Evolutionary conservation across 2,113 vertebrate genomes (phyloP).

Genomic region (Anolis sagrei): DNA sequence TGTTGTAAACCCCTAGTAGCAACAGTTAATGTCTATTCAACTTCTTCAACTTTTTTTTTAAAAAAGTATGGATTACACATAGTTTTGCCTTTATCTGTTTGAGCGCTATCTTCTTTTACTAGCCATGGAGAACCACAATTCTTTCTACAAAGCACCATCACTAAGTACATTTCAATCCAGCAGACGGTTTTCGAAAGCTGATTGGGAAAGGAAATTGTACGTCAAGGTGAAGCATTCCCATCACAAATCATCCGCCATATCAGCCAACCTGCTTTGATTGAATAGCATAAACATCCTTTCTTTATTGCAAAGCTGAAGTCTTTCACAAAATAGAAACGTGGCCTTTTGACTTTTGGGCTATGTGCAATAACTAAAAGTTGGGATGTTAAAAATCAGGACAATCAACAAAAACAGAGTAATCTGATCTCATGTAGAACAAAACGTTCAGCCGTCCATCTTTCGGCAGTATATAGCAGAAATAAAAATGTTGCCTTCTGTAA

Average conservation of each 20-base stretch:
- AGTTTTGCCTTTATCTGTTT: background rate
- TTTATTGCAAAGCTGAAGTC: constrained; percentile 38
- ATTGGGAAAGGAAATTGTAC: constrained; percentile 53
- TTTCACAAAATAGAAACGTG: constrained; percentile 11
- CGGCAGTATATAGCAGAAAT: no score
- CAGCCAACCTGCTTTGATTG: constrained; percentile 47
- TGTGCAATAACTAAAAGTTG: background rate
- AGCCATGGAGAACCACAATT: background rate
- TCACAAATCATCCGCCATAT: constrained; percentile 49
- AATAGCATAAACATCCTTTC: constrained; percentile 55
- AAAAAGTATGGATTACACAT: background rate
- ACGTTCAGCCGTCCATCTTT: no score
- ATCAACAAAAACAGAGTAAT: background rate
- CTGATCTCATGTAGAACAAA: no score
- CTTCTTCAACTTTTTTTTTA: background rate
- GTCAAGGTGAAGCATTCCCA: constrained; percentile 56
- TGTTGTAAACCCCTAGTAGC: no score
- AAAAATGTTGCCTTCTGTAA: no score
- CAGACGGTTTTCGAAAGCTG: constrained; percentile 36
- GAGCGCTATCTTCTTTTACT: background rate
- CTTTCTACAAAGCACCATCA: constrained; percentile 37
- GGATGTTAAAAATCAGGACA: background rate
- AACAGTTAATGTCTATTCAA: no score
- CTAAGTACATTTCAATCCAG: constrained; percentile 19
- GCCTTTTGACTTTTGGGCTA: background rate